A percentile compares a stretch with the other conserved stretches of the same genome.
phyloP scores from a whole-genome alignment of 2,113 vertebrate genomes.

The Macaca fascicularis region DNA sequence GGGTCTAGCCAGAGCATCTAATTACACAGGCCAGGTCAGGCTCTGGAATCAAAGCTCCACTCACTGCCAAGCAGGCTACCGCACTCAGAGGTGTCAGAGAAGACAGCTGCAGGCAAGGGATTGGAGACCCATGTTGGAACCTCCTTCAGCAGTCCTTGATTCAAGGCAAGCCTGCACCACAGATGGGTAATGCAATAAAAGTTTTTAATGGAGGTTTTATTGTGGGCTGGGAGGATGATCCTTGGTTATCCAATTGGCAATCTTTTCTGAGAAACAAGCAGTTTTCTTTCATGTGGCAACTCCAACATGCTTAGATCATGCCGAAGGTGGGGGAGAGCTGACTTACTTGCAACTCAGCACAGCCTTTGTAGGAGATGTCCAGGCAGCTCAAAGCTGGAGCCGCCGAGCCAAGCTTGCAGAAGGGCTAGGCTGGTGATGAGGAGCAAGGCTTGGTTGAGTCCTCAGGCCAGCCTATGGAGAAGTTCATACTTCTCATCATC shows the following conservation, averaged over 20 bases:
- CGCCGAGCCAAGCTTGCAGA: not conserved
- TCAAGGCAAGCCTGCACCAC: not conserved
- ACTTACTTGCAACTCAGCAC: constrained; percentile 55
- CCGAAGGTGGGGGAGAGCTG: not conserved
- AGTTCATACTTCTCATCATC: not conserved
- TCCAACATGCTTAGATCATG: constrained; percentile 60
- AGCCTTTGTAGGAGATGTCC: not conserved
- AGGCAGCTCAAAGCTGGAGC: constrained; percentile 24
- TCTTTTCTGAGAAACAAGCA: constrained; percentile 55
- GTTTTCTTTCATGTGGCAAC: constrained; percentile 71
- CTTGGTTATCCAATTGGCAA: constrained; percentile 64
- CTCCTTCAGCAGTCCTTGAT: not conserved
- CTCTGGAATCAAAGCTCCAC: constrained; percentile 26
- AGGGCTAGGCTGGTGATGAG: not conserved
- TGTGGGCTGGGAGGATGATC: constrained; percentile 42
- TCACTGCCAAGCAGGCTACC: not conserved
- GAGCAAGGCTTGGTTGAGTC: not conserved
- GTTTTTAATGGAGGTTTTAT: constrained; percentile 64
- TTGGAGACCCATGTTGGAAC: not conserved
- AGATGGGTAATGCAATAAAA: constrained; percentile 62
- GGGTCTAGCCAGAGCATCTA: constrained; percentile 58
- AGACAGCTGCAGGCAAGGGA: constrained; percentile 30
- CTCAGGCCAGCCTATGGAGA: not conserved
- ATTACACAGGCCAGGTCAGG: constrained; percentile 62
- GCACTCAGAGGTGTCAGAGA: constrained; percentile 35